Base-by-base conservation (phyloP, 2,888 invertebrate species). In the Phortica magna region DNA sequence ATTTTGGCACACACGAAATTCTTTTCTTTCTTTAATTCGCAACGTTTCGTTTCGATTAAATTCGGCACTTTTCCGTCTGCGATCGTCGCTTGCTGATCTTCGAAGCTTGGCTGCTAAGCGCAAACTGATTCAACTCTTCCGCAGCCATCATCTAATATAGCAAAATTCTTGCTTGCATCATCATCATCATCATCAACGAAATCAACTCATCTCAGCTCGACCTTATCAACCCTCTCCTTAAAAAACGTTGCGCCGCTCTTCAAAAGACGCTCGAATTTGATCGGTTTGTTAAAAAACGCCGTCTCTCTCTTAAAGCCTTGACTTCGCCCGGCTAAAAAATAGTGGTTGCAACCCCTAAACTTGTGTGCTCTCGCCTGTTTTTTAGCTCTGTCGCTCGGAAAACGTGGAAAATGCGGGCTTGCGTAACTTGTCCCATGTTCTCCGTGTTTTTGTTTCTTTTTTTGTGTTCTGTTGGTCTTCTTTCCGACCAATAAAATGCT, bases 121-220 rank as follows among this genome's bases (percentile, higher is more conserved):
- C 91, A 90, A 91, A 91, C 91, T 91, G 88, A 84, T 82, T 90
- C 89, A 89, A 88, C 89, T 90, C 90, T 90, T 90, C 89, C 88
- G 81, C 83, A 41, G 78, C 75, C 61, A 42, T 77, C 78, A 70
- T 82, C 83, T 87, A 90, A 89, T 90, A 90, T 90, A 90, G 86
- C 80, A 84, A 79, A 81, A 83, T 81, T 70, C 61, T 67, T n/a
- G 19, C n/a, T 78, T 77, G 76, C 76, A 61, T 61, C 61, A 61
- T 61, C 61, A 22, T 22, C 22, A 22, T 61, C 61, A 61, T 10
- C 59, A 59, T 59, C 57, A 59, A 1, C 57, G 17, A 19, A 4
- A 17, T 61, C 61, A 61, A 22, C 70, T 61, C 61, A 12, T 22
- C 61, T 59, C 59, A 59, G 22, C 1, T 19, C 7, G 61, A 2